Base-by-base conservation (phyloP, 2,797 vertebrate species). In the Florisuga fusca region DNA sequence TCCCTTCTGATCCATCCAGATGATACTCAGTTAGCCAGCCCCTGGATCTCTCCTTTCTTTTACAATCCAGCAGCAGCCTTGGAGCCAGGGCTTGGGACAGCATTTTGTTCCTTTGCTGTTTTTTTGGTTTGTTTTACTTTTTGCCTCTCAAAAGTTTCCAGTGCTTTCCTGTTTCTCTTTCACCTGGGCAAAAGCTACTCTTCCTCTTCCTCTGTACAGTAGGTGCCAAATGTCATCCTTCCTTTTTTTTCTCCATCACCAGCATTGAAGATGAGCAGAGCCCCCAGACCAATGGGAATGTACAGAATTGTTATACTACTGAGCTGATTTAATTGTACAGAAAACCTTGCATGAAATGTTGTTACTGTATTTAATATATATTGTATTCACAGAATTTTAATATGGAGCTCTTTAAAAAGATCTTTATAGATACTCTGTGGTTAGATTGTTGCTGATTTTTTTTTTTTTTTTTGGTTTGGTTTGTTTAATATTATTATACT, bases 341-440 rank as follows among this genome's bases (percentile, higher is more conserved):
- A 98, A 97, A 97, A 96, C 97, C 98, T 97, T 98, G 98, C 98
- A 99, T 98, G 98, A 98, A 98, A 98, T 98, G 97, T 99, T 98
- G 98, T 98, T 99, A 98, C 98, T 99, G 98, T 98, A 97, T 98
- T 98, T 98, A 99, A 98, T 98, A 98, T 98, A 98, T 98, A 99
- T 98, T 98, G 98, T 98, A 99, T 98, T 97, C 96, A 97, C 97
- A 89, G 82, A 90, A 94, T 96, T 97, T 97, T 97, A 97, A 96
- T 97, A 95, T 95, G 94, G 92, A 96, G 95, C 95, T 95, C 96
- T 96, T 94, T 72, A 77, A 91, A 89, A 89, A 84, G 68, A 93
- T 88, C 97, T 97, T 97, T 97, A 95, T 96, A 97, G 96, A 96
- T 93, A 96, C 85, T 90, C 91, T 96, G 90, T 97, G 95, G 89